phyloP scores from a whole-genome alignment of 2,113 vertebrate genomes.

The Rhinoptilus africanus region DNA sequence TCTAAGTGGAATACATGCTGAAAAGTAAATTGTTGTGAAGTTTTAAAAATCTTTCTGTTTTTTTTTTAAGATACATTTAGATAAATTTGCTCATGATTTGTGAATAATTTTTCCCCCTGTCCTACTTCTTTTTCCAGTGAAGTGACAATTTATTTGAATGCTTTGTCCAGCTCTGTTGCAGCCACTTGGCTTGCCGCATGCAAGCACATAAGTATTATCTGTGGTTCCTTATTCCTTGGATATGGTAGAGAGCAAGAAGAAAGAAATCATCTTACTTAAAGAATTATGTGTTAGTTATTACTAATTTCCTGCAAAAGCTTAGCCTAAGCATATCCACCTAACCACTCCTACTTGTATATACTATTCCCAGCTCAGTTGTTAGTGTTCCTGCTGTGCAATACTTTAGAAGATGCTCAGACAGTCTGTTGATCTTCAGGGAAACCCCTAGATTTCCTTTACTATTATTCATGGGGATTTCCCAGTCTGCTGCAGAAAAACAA shows the following conservation, averaged over 20 bases:
- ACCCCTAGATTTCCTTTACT: conserved; percentile 58
- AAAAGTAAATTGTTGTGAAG: background rate
- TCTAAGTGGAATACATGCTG: background rate
- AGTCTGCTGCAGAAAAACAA: conserved; percentile 26
- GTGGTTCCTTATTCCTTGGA: background rate
- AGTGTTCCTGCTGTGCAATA: background rate
- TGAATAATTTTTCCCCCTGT: background rate
- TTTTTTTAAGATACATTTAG: background rate
- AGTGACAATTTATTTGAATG: background rate
- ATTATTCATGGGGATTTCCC: conserved; percentile 63
- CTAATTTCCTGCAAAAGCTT: background rate
- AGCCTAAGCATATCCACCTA: background rate
- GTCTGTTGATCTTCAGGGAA: conserved; percentile 38
- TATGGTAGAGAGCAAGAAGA: background rate
- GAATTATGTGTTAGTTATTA: background rate
- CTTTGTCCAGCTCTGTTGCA: background rate
- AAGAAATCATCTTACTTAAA: background rate
- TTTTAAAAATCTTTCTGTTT: background rate
- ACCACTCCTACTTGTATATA: background rate
- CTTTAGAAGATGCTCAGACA: background rate
- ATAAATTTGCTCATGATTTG: background rate
- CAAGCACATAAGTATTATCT: background rate
- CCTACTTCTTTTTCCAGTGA: background rate
- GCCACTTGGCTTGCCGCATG: background rate
- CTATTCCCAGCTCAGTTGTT: background rate